phyloP scores from a whole-genome alignment of 2,113 vertebrate genomes.

The Eupsittula cactorum region DNA sequence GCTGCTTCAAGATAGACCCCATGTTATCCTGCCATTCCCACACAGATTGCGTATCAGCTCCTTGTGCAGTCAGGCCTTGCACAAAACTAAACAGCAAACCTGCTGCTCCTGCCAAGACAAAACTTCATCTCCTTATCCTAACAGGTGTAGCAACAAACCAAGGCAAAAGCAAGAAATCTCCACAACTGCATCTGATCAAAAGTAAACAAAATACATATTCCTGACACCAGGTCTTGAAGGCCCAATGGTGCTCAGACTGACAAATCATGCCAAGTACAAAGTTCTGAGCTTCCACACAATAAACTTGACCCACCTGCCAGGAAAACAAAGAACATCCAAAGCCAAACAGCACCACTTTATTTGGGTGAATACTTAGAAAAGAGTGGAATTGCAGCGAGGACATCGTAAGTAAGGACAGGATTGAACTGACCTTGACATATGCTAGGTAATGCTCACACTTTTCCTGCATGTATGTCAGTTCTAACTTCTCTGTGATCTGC shows the following conservation, averaged over 20 bases:
- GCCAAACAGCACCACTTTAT: neutral
- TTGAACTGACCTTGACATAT: slow-evolving; percentile 88
- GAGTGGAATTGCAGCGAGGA: neutral
- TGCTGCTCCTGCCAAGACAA: neutral
- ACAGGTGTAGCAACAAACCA: neutral
- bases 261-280: neutral
- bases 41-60: neutral
- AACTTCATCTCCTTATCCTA: neutral
- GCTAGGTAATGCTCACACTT: slow-evolving; percentile 85
- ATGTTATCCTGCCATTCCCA: neutral
- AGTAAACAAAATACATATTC: neutral
- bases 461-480: slow-evolving; percentile 80
- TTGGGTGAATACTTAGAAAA: neutral
- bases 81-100: neutral
- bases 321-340: neutral
- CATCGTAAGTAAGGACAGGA: neutral
- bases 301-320: neutral
- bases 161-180: neutral
- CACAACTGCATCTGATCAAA: neutral
- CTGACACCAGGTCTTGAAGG: neutral
- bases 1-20: neutral
- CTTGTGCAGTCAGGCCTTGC: neutral
- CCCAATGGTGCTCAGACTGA: neutral
- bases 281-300: neutral
- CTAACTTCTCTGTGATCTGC: slow-evolving; percentile 81